Percentiles rank a stretch among this genome's conserved stretches.
Conservation (phyloP, 2,797 vertebrate species). For the Onychomys torridus region DNA sequence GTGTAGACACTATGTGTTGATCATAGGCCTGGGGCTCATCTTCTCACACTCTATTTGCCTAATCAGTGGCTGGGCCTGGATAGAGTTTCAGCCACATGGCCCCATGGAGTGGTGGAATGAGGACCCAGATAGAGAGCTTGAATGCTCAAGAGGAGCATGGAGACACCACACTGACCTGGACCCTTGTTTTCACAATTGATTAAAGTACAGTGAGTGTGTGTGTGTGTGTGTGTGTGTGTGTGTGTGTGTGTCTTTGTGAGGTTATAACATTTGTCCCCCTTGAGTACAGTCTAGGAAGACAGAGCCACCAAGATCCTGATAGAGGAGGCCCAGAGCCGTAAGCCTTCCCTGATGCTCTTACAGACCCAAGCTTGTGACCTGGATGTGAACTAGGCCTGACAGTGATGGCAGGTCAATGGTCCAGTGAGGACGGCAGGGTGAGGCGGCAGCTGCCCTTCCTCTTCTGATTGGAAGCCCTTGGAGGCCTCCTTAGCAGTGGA, state of each 20-base stretch:
- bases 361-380: not conserved
- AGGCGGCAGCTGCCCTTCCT: not conserved
- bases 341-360: not conserved
- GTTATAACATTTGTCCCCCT: not conserved
- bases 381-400: not conserved
- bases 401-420: not conserved
- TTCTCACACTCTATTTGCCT: not conserved
- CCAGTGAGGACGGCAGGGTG: not conserved
- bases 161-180: not conserved
- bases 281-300: not conserved
- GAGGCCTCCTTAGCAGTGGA: slow-evolving; percentile 70
- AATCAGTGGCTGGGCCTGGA: not conserved
- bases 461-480: rapidly evolving
- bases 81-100: not conserved
- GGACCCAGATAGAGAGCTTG: too few relatives aligned
- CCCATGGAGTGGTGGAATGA: not conserved
- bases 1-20: rapidly evolving
- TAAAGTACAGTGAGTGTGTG: not conserved
- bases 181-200: not conserved
- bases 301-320: not conserved
- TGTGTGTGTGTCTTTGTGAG: too few relatives aligned
- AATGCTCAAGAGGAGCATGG: rapidly evolving
- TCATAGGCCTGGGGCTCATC: not conserved
- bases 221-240: not conserved
- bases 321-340: not conserved